phyloP scores from a whole-genome alignment of 2,113 vertebrate species.

The Pelobates fuscus region DNA sequence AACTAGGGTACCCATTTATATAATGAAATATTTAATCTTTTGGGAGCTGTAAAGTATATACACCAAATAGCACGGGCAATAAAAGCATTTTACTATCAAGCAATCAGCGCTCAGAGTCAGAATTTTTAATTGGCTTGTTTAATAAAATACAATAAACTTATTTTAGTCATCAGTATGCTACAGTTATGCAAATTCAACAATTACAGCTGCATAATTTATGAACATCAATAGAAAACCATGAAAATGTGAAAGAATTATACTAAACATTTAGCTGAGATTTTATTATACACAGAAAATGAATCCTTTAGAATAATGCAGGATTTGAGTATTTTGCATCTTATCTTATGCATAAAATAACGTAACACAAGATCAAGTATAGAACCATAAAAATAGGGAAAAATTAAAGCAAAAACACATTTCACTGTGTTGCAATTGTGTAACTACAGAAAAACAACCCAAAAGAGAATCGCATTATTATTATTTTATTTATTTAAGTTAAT shows the following conservation, averaged over 20 bases:
- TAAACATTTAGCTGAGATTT: conserved; percentile 55
- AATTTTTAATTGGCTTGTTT: conserved; percentile 75
- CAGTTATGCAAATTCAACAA: conserved; percentile 75
- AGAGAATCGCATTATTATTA: too few species aligned
- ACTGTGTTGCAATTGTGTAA: too few species aligned
- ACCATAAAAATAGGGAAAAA: too few species aligned
- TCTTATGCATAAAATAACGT: too few species aligned
- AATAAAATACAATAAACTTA: conserved; percentile 75
- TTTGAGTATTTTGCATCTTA: too few species aligned
- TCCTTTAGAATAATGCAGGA: conserved; percentile 39
- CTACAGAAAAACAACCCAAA: too few species aligned
- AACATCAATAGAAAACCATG: conserved; percentile 63
- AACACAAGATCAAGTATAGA: too few species aligned
- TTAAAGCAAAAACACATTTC: too few species aligned
- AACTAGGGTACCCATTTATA: conserved; percentile 35
- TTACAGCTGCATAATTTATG: conserved; percentile 73
- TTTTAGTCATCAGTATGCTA: conserved; percentile 72
- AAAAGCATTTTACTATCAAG: conserved; percentile 51
- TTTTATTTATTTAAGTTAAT: too few species aligned
- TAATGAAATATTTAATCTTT: conserved; percentile 50
- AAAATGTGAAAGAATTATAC: conserved; percentile 60
- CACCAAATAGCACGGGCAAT: conserved; percentile 45
- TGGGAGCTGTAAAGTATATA: conserved; percentile 44
- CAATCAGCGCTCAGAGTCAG: conserved; percentile 50
- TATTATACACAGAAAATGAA: conserved; percentile 62